A percentile compares a stretch with the other conserved stretches of the same genome.
Conservation (phyloP, 2,797 vertebrate species). For the Loriculus beryllinus region DNA sequence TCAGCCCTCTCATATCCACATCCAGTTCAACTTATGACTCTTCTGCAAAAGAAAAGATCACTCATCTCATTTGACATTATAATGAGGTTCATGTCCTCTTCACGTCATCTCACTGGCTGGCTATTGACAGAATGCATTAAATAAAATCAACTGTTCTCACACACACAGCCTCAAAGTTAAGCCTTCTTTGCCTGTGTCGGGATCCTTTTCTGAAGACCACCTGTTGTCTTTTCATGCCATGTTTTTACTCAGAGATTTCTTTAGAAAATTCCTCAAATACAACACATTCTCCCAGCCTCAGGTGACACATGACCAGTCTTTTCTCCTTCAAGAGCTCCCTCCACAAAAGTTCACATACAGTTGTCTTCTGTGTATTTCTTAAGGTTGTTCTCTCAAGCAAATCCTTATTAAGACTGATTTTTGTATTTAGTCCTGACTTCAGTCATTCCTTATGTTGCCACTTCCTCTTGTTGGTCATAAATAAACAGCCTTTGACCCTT, state of each 20-base stretch:
- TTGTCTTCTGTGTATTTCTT: neutral
- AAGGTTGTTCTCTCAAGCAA: neutral
- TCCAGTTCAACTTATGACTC: neutral
- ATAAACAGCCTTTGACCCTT: neutral
- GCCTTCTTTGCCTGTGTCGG: neutral
- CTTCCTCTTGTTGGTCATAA: neutral
- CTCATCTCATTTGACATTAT: slow-evolving; percentile 2
- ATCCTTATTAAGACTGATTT: neutral
- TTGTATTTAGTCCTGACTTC: neutral
- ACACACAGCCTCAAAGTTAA: neutral
- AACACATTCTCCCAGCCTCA: neutral
- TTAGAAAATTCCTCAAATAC: neutral
- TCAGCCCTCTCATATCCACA: neutral
- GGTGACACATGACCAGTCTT: neutral
- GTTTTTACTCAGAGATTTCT: neutral
- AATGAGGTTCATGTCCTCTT: neutral
- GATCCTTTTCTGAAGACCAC: slow-evolving; percentile 15
- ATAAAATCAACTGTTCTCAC: neutral
- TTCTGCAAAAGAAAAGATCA: neutral
- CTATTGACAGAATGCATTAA: neutral
- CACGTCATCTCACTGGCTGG: neutral
- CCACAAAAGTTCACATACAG: neutral
- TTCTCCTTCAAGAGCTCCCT: neutral
- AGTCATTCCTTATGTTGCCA: neutral
- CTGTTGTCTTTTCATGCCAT: neutral